Evolutionary conservation across 2,797 vertebrate genomes (phyloP).

Genomic region (Cyclopterus lumpus): DNA sequence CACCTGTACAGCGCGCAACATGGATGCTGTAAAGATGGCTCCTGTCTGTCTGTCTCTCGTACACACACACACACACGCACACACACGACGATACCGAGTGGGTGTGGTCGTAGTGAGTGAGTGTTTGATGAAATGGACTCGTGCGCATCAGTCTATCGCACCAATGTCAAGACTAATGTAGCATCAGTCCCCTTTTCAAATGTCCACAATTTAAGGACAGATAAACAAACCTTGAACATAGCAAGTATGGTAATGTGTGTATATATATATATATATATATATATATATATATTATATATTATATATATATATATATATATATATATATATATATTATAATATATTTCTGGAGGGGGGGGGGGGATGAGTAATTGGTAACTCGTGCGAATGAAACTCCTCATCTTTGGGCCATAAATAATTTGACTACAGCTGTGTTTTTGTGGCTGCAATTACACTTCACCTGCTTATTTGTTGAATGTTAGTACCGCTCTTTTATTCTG

Average conservation of each 20-base stretch:
- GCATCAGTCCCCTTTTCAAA: not conserved
- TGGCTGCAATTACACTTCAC: not conserved
- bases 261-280: not conserved
- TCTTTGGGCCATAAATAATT: not conserved
- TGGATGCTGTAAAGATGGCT: conserved; percentile 68
- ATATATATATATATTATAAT: too few species aligned
- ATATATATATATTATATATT: too few species aligned
- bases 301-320: too few species aligned
- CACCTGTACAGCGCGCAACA: conserved; percentile 70
- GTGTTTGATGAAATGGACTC: conserved; percentile 18
- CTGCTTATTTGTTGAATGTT: conserved; percentile 5
- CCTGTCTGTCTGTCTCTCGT: conserved; percentile 27
- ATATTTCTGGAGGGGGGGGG: too few species aligned
- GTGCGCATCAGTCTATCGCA: conserved; percentile 11
- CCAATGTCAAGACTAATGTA: conserved; percentile 5
- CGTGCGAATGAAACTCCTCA: not conserved
- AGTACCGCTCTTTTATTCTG: not conserved
- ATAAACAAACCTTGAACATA: conserved; percentile 15
- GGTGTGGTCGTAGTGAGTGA: conserved; percentile 42
- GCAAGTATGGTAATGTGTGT: not conserved
- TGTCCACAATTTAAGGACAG: not conserved
- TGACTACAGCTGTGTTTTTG: not conserved
- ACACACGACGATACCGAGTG: not conserved
- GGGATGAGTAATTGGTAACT: not conserved
- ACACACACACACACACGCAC: not conserved